Base-by-base conservation (phyloP, 2,113 vertebrate genomes). In the Tenebrosternarchus preto region DNA sequence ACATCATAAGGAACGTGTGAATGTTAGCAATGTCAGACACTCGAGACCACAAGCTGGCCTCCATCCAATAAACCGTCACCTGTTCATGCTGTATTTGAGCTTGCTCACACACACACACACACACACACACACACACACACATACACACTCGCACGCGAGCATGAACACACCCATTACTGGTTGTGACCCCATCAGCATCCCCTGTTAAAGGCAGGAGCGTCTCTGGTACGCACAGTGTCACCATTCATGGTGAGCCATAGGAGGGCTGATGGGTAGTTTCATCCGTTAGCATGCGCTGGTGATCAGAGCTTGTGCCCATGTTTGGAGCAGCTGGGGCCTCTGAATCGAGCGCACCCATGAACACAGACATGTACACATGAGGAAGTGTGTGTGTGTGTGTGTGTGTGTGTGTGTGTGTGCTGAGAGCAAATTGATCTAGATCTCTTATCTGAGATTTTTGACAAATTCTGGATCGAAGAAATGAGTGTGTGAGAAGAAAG, bases 141-240 rank as follows among this genome's bases (percentile, higher is more conserved):
- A 20, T n/a, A n/a, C n/a, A n/a, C n/a, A n/a, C n/a, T n/a, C n/a
- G n/a, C n/a, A n/a, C n/a, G n/a, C n/a, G n/a, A n/a, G n/a, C n/a
- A n/a, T n/a, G n/a, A n/a, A n/a, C n/a, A n/a, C n/a, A n/a, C n/a
- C n/a, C n/a, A n/a, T n/a, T n/a, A n/a, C n/a, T n/a, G n/a, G 63
- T 68, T 53, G 17, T 5, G 71, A 80, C 61, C 72, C 25, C 25
- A 24, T 76, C 60, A 76, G 69, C 53, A 1, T 74, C 31, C 61
- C 67, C 77, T 61, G 56, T 24, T 72, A 25, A 19, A 61, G 36
- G 59, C 53, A 68, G 7, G 27, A 3, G 31, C 68, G 55, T 43
- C 39, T 43, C 55, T 31, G 22, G 27, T 36, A 68, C 25, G 7
- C 77, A 70, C 50, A 78, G 2, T 69, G 67, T 69, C 36, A 24